Base-by-base conservation (phyloP, 1,140 invertebrate genomes). In the Linepithema humile region DNA sequence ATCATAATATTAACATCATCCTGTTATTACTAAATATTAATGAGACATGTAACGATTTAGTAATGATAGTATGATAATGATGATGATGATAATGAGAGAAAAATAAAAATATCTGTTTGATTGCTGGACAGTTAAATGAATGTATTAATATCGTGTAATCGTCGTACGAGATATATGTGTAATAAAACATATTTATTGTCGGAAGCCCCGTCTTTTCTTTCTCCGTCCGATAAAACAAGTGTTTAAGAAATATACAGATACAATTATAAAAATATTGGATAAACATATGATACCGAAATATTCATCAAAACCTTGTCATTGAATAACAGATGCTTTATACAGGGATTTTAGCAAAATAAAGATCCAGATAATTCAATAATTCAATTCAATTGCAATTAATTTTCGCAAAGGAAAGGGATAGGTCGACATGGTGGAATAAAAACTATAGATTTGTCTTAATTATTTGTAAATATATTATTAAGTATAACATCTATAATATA, bases 111-210 rank as follows among this genome's bases (percentile, higher is more conserved):
- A 93, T 88, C 93, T 94, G 93, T 94, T 94, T 94, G 93, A 94
- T 94, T 94, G 94, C 94, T 94, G 94, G 94, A 94, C 94, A 94
- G 94, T 94, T 94, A 93, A 94, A 94, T 94, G 91, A 94, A 93
- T 94, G 94, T 94, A 94, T 94, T 94, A 94, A 94, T 94, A 94
- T 93, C 91, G 92, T 94, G 93, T 94, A 94, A 94, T 91, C 93
- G 93, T 94, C 92, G 92, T 94, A 94, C 91, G 93, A 94, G 91
- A 94, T 94, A 94, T 94, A 94, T 94, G 93, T 94, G 93, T 94
- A 94, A 94, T 94, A 94, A 94, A 94, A 94, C 93, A 92, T 94
- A 94, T 93, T 93, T 94, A 94, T 93, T 93, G 93, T 93, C 93
- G 90, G 91, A 94, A 90, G 3, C 65, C 23, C 17, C 26, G 50